Percentiles rank a stretch among this genome's conserved stretches.
Evolutionary conservation across 2,797 vertebrate genomes (phyloP).

Genomic region (Threskiornis aethiopicus): DNA sequence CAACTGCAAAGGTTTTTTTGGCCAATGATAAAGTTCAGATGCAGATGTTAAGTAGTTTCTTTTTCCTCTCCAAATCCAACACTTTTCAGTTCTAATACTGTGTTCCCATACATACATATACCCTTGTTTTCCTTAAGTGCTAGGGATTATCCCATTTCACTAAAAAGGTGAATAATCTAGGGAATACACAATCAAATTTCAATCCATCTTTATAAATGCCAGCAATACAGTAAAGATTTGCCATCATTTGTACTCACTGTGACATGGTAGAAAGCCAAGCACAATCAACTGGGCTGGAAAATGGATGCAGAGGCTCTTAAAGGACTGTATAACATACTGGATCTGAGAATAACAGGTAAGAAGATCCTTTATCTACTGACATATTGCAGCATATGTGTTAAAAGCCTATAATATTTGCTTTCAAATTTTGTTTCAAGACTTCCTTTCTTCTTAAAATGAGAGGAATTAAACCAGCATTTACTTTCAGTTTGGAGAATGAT

Average conservation of each 20-base stretch:
- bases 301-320: neutral
- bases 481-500: neutral
- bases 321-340: neutral
- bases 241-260: neutral
- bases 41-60: neutral
- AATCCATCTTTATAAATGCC: neutral
- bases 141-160: neutral
- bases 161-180: neutral
- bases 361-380: neutral
- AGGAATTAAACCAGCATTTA: neutral
- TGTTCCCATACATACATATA: rapidly evolving
- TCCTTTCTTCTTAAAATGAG: neutral
- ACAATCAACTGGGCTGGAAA: neutral
- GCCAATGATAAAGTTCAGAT: neutral
- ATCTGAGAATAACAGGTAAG: neutral
- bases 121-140: neutral
- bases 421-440: neutral
- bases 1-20: neutral
- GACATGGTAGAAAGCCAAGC: neutral
- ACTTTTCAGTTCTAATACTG: neutral
- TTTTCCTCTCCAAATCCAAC: neutral
- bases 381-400: neutral
- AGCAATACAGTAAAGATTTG: neutral
- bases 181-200: neutral
- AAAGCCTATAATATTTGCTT: neutral